Base-by-base conservation (phyloP, 2,888 invertebrate species). In the Eupelmus urozonus region DNA sequence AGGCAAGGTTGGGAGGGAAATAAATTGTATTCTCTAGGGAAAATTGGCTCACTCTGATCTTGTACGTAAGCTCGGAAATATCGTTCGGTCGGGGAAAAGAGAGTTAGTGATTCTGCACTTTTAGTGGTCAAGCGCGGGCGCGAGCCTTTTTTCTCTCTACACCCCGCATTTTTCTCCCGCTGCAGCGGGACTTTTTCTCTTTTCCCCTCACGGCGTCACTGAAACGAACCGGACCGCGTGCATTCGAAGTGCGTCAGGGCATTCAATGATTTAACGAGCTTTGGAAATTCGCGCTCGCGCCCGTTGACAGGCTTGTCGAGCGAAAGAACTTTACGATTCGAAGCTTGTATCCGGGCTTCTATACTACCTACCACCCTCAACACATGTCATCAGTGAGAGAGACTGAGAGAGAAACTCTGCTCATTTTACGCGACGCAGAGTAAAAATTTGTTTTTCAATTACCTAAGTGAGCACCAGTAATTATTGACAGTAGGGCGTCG, bases 51-150 rank as follows among this genome's bases (percentile, higher is more conserved):
- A 66, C 60, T 74, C 71, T 78, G 72, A 80, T 76, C 73, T 69
- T 62, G 74, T 75, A 71, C 76, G 77, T 71, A 77, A 77, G 67
- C 71, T 67, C 71, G 62, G 75, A 73, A 77, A 77, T 80, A 80
- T 80, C 74, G 70, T 51, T 77, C 49, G 62, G 60, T 77, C 49
- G 62, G 60, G 20, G 23, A 34, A 34, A 70, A 59, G 59, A 63
- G 67, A 79, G 78, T 78, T 78, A 81, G 81, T 83, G 81, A 82
- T 81, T 82, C 78, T 73, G 75, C 79, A 79, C 76, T 81, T 81
- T 81, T 82, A 75, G 76, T 66, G 79, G 79, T 76, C 76, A 76
- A 80, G 65, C 73, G n/a, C n/a, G n/a, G 53, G 40, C 34, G n/a
- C n/a, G n/a, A n/a, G n/a, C n/a, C n/a, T n/a, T n/a, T n/a, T n/a